Evolutionary conservation across 2,888 invertebrate species (phyloP), one percentile per base, ranked within the genome.

Genomic region (Phymatocera aterrima): DNA sequence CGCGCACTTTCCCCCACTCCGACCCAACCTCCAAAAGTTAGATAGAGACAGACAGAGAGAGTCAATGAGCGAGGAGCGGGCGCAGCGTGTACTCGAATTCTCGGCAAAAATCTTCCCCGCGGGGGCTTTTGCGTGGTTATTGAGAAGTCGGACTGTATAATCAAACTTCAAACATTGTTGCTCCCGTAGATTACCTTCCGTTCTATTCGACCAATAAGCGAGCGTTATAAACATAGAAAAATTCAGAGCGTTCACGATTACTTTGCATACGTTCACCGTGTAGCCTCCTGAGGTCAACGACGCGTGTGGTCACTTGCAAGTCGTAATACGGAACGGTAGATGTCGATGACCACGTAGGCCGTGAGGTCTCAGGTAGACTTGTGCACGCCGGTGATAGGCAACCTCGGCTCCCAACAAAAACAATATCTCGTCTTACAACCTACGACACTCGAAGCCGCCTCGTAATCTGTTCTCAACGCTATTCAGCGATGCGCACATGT

Each of bases 341-440:
- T 34, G 31, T 46, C 31, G 48, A 51, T 46, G 72, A 54, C 51
- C 72, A 72, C 72, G 72, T 72, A 34, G 51, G 48, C 34, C 72
- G 31, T 10, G 72, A 51, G 34, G 75, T 57, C 75, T 75, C 75
- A 60, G 75, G 75, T 60, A 40, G 75, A 40, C 75, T 54, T 51
- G 48, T 40, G 57, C 37, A 57, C 57, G 75, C 57, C 8, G 31
- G 21, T 28, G 43, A 60, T 75, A 57, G 54, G 15, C 54, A 40
- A 34, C 57, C 43, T 75, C 57, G 37, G 18, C 24, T 75, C 57
- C 34, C 75, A 60, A 57, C 37, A 57, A 57, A 57, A 57, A 57
- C 57, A 57, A 72, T 12, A 72, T 75, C 75, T 75, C 75, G 24
- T 57, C 54, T 75, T 57, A 57, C 75, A 57, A 75, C 54, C 57